Evolutionary conservation across 1,140 invertebrate species (phyloP).

Genomic region (Potamilus streckersoni): DNA sequence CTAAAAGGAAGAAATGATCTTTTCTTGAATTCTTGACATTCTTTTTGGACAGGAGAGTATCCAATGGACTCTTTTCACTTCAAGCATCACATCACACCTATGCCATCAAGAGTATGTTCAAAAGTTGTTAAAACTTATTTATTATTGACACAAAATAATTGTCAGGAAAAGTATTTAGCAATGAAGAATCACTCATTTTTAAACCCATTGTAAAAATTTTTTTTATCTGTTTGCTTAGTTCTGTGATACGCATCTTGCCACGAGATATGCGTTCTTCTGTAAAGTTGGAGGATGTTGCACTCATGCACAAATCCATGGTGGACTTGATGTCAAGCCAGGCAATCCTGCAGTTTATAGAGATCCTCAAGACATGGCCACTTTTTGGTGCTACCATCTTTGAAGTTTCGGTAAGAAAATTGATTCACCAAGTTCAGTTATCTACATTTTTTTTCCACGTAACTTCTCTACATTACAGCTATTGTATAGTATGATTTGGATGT

Average conservation of each 20-base stretch:
- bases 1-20: too few species aligned
- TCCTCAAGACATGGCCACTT: slow-evolving; percentile 92
- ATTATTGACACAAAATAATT: too few species aligned
- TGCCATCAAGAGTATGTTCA: too few species aligned
- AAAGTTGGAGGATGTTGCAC: slow-evolving; percentile 73
- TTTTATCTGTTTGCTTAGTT: slow-evolving; percentile 40
- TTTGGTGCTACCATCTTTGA: slow-evolving; percentile 94
- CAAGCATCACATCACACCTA: too few species aligned
- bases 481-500: not conserved
- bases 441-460: too few species aligned
- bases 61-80: too few species aligned
- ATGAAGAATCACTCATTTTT: not conserved
- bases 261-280: slow-evolving; percentile 55
- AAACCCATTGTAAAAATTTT: not conserved
- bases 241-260: slow-evolving; percentile 64
- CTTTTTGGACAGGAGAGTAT: too few species aligned
- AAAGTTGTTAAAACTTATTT: too few species aligned
- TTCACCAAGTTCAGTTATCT: not conserved
- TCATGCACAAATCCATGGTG: slow-evolving; percentile 87
- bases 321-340: slow-evolving; percentile 88
- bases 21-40: too few species aligned
- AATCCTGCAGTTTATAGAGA: slow-evolving; percentile 92
- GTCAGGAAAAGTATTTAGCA: too few species aligned
- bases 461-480: too few species aligned
- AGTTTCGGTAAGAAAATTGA: slow-evolving; percentile 78